Evolutionary conservation across 1,140 invertebrate genomes (phyloP), one percentile per base, ranked within the genome.

Genomic region (Meloidogyne chitwoodi): DNA sequence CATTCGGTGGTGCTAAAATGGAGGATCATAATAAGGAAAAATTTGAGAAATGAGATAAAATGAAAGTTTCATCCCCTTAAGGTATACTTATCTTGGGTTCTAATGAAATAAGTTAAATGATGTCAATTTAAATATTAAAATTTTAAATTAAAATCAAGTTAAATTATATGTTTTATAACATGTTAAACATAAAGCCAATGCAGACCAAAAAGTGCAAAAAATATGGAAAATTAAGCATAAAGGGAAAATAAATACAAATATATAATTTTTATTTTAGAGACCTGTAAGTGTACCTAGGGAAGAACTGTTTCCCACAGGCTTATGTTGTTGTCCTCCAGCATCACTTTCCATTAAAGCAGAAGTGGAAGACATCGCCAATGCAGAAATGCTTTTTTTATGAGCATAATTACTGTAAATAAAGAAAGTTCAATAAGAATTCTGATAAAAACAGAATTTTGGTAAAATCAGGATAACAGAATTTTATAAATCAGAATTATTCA

Each of bases 271-370:
- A 16, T 24, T 70, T 68, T 27, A 24, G 38, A 68, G 11, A 68
- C 67, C 77, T 70, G 67, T 71, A 16, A 79, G 67, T 29, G 77
- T 61, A 66, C 78, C 78, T 66, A 79, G 34, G 5, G 78, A 79
- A n/a, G 78, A 81, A 63, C 78, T 79, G 72, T 79, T 79, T 19
- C 62, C 78, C 26, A 79, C 78, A 19, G 68, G 70, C 6, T 79
- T 71, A 62, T 79, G 78, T 12, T 29, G 14, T 8, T 22, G 34
- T 8, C 48, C 75, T 34, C 31, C n/a, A 22, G 19, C 38, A n/a
- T 65, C 76, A 65, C 61, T 64, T 34, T 77, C 69, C 44, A 31
- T 29, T 10, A 62, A 56, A 6, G 68, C 76, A 11, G 69, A 12
- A 26, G 76, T 68, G 26, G 79, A 68, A 64, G 56, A 38, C 77